A percentile compares a stretch with the other conserved stretches of the same genome.
Conservation (phyloP, 2,888 invertebrate species). For the Pediacus dermestoides region DNA sequence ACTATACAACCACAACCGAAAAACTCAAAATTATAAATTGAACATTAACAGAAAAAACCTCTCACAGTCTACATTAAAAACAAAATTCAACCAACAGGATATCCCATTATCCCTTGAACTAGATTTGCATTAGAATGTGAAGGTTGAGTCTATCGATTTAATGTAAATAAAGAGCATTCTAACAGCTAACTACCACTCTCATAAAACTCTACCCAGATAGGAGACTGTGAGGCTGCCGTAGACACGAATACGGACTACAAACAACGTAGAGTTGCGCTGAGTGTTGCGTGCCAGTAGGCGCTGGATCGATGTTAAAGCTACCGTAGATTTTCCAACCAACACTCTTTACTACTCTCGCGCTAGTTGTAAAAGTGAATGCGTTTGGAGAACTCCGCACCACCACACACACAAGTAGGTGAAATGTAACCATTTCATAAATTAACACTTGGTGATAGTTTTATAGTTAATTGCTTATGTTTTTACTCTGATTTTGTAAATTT, state of each 20-base stretch:
- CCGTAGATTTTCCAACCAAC: conserved; percentile 15
- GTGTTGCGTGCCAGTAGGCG: conserved; percentile 18
- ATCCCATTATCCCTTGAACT: conserved; percentile 28
- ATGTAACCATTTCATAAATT: too few relatives aligned
- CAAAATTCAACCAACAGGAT: conserved; percentile 18
- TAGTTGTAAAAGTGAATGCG: conserved; percentile 30
- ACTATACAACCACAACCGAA: too few relatives aligned
- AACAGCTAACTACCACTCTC: too few relatives aligned
- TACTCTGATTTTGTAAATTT: too few relatives aligned
- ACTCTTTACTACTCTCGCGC: conserved; percentile 12
- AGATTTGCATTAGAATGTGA: conserved; percentile 32
- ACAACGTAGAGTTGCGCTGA: conserved; percentile 14
- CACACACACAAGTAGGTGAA: conserved; percentile 13
- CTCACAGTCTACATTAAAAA: conserved; percentile 23
- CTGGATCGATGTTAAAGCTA: conserved; percentile 21
- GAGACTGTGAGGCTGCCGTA: too few relatives aligned
- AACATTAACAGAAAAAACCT: conserved; percentile 8
- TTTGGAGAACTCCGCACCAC: conserved; percentile 11
- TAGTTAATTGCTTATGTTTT: conserved; percentile 8
- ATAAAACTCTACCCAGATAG: too few relatives aligned
- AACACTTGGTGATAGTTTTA: too few relatives aligned
- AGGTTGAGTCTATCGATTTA: conserved; percentile 23
- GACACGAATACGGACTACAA: too few relatives aligned
- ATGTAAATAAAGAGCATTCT: conserved; percentile 21
- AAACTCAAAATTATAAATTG: background rate